A percentile compares a stretch with the other conserved stretches of the same genome.
These are phyloP conservation scores for Agrochola macilenta DNA, from an alignment of 2,888 invertebrate genomes.

Conservation along the genomic window DNA sequence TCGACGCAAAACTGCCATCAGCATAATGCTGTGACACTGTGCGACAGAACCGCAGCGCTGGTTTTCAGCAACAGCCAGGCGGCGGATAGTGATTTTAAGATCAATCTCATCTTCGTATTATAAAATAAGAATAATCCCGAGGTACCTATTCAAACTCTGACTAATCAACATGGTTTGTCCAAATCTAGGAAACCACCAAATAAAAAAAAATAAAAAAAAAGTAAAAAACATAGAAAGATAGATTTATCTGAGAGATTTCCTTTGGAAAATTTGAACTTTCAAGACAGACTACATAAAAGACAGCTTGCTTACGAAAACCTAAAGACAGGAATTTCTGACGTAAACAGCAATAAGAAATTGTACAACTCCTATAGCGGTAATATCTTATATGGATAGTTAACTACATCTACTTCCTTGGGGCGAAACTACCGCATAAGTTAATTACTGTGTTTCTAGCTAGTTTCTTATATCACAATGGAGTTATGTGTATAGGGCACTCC, in stretches of 20 bases:
- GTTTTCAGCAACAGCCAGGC: background rate
- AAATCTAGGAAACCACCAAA: background rate
- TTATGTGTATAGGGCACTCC: background rate
- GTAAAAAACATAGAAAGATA: background rate
- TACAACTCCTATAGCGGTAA: background rate
- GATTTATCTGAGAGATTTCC: background rate
- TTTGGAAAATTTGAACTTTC: background rate
- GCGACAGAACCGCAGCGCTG: background rate
- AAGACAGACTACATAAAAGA: background rate
- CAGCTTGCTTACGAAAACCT: background rate
- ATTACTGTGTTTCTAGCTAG: conserved; percentile 15
- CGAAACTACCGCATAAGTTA: conserved; percentile 32
- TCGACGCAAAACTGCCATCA: background rate
- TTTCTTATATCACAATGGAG: conserved; percentile 30
- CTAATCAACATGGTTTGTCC: background rate
- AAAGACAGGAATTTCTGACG: background rate
- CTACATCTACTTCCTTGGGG: conserved; percentile 6
- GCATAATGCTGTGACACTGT: background rate
- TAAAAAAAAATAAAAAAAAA: background rate
- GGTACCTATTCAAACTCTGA: background rate
- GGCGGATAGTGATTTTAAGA: background rate
- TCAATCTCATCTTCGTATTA: background rate
- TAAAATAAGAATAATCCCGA: background rate
- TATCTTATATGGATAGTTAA: background rate
- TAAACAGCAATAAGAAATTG: background rate